A percentile compares a stretch with the other conserved stretches of the same genome.
Evolutionary conservation across 2,113 vertebrate genomes (phyloP).

Genomic region (Crotophaga sulcirostris): DNA sequence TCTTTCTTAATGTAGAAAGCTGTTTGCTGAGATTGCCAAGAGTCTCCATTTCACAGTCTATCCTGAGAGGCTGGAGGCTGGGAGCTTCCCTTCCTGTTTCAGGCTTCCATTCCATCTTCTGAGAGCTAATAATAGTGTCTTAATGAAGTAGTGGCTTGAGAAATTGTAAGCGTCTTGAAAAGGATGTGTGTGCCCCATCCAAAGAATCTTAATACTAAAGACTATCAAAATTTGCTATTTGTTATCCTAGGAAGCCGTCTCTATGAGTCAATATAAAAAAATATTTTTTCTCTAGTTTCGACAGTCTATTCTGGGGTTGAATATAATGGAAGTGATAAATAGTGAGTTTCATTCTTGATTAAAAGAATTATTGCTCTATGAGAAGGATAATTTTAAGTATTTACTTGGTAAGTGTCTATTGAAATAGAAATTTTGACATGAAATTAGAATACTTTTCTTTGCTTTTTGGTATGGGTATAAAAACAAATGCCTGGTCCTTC

Average conservation of each 20-base stretch:
- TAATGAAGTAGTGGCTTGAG: not conserved
- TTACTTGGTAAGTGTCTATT: not conserved
- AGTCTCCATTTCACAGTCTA: not conserved
- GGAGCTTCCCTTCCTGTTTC: not conserved
- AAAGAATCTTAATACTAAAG: not conserved
- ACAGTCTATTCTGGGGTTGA: not conserved
- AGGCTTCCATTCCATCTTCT: not conserved
- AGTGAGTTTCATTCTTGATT: not conserved
- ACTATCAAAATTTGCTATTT: not conserved
- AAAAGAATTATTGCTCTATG: not conserved
- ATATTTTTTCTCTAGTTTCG: not conserved
- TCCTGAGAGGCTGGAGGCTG: not conserved
- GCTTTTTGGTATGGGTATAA: not conserved
- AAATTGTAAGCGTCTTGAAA: not conserved
- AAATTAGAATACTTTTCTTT: not conserved
- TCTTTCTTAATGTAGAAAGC: not conserved
- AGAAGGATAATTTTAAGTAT: not conserved
- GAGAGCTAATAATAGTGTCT: not conserved
- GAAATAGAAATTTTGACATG: not conserved
- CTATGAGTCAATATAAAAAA: accelerated
- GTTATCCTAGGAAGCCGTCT: not conserved
- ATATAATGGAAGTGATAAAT: not conserved
- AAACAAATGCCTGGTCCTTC: not conserved
- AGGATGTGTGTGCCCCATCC: not conserved
- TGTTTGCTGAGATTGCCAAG: not conserved